These are phyloP conservation scores for Miniopterus natalensis DNA, from an alignment of 2,113 vertebrate genomes.

Conservation along the genomic window DNA sequence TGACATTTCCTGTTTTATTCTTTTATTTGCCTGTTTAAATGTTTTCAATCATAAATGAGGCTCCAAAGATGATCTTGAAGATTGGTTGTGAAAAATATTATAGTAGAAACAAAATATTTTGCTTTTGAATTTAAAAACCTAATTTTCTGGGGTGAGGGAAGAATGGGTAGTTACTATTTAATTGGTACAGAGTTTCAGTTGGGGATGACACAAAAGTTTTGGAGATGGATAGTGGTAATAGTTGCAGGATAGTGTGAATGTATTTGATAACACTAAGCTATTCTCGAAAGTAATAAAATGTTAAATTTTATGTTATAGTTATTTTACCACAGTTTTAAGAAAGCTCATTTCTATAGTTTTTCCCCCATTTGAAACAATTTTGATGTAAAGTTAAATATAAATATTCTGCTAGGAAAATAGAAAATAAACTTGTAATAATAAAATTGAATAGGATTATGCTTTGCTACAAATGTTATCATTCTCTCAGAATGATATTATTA, in stretches of 20 bases:
- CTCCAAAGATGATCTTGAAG: not conserved
- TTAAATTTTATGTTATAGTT: not conserved
- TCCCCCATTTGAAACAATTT: conserved; percentile 4
- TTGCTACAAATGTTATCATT: not conserved
- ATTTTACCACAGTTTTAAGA: not conserved
- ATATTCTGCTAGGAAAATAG: not conserved
- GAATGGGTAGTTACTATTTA: not conserved
- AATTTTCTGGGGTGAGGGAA: not conserved
- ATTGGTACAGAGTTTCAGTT: not conserved
- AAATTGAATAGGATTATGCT: not conserved
- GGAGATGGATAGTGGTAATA: not conserved
- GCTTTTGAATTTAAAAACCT: not conserved
- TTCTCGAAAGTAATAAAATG: not conserved
- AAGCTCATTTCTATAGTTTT: not conserved
- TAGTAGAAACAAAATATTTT: conserved; percentile 21
- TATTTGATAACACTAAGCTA: not conserved
- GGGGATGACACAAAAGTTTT: not conserved
- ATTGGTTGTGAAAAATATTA: not conserved
- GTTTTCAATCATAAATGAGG: not conserved
- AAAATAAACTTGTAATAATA: not conserved
- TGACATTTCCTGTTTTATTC: not conserved
- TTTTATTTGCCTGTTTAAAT: not conserved
- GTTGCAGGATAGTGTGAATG: not conserved
- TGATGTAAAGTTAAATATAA: not conserved
- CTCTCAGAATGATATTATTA: not conserved